Percentiles rank a stretch among this genome's conserved stretches.
These are phyloP conservation scores for Drosophila borealis DNA, from an alignment of 2,888 invertebrate genomes.

Conservation along the genomic window DNA sequence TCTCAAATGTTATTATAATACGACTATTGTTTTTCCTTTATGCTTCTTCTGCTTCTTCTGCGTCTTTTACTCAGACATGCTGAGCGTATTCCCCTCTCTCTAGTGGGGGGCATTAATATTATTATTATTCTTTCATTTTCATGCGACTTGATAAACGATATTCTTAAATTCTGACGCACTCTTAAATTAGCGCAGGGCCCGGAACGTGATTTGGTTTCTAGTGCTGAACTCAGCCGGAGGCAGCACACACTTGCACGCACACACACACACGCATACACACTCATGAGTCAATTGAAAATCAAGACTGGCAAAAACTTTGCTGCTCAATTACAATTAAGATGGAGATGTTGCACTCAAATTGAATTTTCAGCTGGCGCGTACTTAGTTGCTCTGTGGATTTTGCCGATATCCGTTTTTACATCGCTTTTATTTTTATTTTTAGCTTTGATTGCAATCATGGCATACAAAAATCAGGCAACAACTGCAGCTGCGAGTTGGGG, in stretches of 20 bases:
- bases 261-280: constrained; percentile 9
- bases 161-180: constrained; percentile 42
- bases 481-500: constrained; percentile 36
- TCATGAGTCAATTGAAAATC: constrained; percentile 73
- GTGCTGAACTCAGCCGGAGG: constrained; percentile 2
- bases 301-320: constrained; percentile 73
- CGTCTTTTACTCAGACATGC: background rate
- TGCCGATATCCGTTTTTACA: constrained; percentile 63
- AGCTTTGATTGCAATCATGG: constrained; percentile 80
- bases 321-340: constrained; percentile 81
- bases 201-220: constrained; percentile 65
- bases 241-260: constrained; percentile 9
- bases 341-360: constrained; percentile 78
- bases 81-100: too few species aligned
- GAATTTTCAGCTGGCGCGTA: constrained; percentile 68
- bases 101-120: background rate
- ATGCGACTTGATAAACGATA: constrained; percentile 30
- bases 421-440: constrained; percentile 63
- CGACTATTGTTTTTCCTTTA: constrained; percentile 42
- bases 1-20: constrained; percentile 58
- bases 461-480: constrained; percentile 77
- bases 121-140: constrained; percentile 43
- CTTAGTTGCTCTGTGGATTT: constrained; percentile 42
- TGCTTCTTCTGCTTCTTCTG: background rate
- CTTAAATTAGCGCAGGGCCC: constrained; percentile 63